Evolutionary conservation across 2,888 invertebrate species (phyloP), one percentile per base, ranked within the genome.

Genomic region (Folsomia candida): DNA sequence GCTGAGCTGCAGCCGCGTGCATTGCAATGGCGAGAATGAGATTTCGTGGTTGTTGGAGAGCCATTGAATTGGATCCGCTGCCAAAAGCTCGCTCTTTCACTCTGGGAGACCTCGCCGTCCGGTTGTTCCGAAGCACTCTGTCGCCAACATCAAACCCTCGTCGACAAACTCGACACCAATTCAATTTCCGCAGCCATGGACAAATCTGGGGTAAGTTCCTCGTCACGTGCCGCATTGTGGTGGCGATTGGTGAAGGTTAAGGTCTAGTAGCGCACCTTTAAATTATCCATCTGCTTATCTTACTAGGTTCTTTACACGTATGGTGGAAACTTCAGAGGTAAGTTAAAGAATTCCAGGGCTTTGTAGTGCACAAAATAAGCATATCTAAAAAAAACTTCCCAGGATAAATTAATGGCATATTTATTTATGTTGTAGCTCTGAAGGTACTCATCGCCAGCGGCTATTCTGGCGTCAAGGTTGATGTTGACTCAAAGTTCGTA

Each of bases 391-490:
- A n/a, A n/a, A n/a, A n/a, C n/a, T n/a, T n/a, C n/a, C n/a, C n/a
- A n/a, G n/a, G n/a, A n/a, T n/a, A n/a, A n/a, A n/a, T n/a, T n/a
- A n/a, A n/a, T n/a, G n/a, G n/a, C n/a, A n/a, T n/a, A n/a, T n/a
- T n/a, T n/a, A n/a, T n/a, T n/a, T 85, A n/a, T n/a, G n/a, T n/a
- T n/a, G n/a, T n/a, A n/a, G 96, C 97, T 81, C 93, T 91, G 86
- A 99, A 99, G 87, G 94, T 91, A 83, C 90, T 97, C 84, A 94
- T 98, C 84, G 97, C 98, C 83, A 97, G 98, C 83, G 90, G 96
- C 86, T 97, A 93, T 87, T 94, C 97, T 81, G 94, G 94, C 82
- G 90, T 90, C 81, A 89, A 91, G 83, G 87, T 95, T 82, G 91
- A 91, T 87, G 86, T 93, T 80, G 90, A 90, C 80, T 87, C 89